A percentile compares a stretch with the other conserved stretches of the same genome.
phyloP scores from a whole-genome alignment of 2,113 vertebrate species.

The Tauraco erythrolophus region DNA sequence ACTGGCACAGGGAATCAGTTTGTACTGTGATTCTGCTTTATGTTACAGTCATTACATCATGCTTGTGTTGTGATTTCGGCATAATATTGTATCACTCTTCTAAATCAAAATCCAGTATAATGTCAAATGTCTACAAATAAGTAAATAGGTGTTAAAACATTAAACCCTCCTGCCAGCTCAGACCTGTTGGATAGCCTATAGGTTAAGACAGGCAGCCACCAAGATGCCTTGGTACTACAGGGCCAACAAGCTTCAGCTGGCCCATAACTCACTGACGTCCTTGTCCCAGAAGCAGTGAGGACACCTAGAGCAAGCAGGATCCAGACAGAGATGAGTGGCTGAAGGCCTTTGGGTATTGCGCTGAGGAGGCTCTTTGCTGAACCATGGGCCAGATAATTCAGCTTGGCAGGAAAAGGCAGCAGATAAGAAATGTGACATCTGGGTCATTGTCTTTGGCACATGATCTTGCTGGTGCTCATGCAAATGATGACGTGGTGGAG shows the following conservation, averaged over 20 bases:
- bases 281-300: background rate
- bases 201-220: background rate
- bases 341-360: background rate
- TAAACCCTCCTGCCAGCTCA: background rate
- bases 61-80: background rate
- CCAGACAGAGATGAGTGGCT: background rate
- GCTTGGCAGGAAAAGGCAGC: background rate
- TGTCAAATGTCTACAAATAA: background rate
- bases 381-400: accelerated
- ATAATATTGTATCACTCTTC: background rate
- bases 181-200: background rate
- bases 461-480: too few species aligned
- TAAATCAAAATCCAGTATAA: background rate
- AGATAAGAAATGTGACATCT: background rate
- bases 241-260: too few species aligned
- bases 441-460: background rate
- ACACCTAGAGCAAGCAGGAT: background rate
- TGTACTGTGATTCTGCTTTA: background rate
- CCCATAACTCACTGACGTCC: background rate
- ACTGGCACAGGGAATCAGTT: too few species aligned
- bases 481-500: too few species aligned
- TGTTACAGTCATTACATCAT: background rate
- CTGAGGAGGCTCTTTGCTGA: background rate
- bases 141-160: background rate
- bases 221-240: background rate